Conservation (phyloP, 1,140 invertebrate genomes). For the Penaeus japonicus region DNA sequence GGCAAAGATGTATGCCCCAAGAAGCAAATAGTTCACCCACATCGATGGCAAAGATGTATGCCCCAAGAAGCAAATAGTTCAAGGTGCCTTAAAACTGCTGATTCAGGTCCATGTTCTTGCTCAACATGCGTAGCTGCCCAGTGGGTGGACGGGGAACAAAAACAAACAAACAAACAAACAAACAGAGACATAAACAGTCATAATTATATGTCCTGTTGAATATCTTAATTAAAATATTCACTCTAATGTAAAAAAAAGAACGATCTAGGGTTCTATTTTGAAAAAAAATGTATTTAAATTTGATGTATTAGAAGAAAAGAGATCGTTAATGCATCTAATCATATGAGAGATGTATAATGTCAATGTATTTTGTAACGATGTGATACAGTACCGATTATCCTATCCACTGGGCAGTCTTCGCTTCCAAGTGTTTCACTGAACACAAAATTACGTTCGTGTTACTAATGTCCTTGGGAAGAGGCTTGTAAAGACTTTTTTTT, state of each 20-base stretch:
- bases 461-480: slow-evolving; percentile 43
- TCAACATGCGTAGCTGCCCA: slow-evolving; percentile 45
- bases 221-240: no score
- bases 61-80: not conserved
- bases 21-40: not conserved
- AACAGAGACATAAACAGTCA: not conserved
- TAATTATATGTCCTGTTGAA: no score
- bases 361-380: not conserved
- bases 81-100: slow-evolving; percentile 45
- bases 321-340: no score
- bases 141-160: not conserved
- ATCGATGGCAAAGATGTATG: no score
- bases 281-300: no score
- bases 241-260: no score
- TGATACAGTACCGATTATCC: not conserved
- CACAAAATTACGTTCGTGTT: slow-evolving; percentile 26
- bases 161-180: not conserved
- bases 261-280: no score
- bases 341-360: not conserved
- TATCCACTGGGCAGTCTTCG: not conserved
- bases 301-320: no score
- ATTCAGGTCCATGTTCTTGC: slow-evolving; percentile 50
- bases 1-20: no score
- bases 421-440: slow-evolving; percentile 45
- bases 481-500: not conserved